Evolutionary conservation across 53 echinoderm and acorn worm species (phyloP), one percentile per base, ranked within the genome.

Genomic region (Paracentrotus lividus): DNA sequence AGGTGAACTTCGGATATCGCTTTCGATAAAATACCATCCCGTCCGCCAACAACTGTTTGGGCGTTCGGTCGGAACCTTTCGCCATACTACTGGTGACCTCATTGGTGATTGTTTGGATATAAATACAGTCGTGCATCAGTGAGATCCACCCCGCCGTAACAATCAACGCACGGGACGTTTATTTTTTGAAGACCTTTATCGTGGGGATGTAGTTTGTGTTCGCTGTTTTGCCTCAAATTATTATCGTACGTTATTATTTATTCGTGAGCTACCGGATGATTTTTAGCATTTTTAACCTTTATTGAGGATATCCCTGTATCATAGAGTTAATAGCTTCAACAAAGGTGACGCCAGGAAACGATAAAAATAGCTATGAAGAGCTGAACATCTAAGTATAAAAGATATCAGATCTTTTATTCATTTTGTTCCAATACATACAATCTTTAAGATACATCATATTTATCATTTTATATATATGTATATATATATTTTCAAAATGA

Each of bases 31-130:
- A 38, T 72, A 3, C 72, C 36, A 0, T 72, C 72, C 16, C 20
- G 36, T 38, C 40, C n/a, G n/a, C n/a, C n/a, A 72, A 72, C 72
- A 6, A n/a, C n/a, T n/a, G n/a, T n/a, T n/a, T n/a, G n/a, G n/a
- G n/a, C n/a, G 40, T 16, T 72, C 72, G 72, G 33, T 72, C 67
- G 67, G 67, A 67, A 33, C 67, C 57, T 57, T 57, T 57, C 14
- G n/a, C 20, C 72, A 72, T 27, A 38, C 38, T 18, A 40, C 36
- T 20, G 32, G 18, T 72, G 40, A 72, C 72, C 72, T 72, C 72
- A 15, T 4, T 18, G 38, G 40, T 21, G 72, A 72, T 72, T 72
- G 72, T 72, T 72, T 72, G 72, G 72, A 72, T 72, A 38, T 36
- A 72, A 72, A 40, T 72, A 3, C 21, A 40, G 4, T 40, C 40